These are phyloP conservation scores for Agelastica alni DNA, from an alignment of 2,888 invertebrate genomes.

Conservation along the genomic window DNA sequence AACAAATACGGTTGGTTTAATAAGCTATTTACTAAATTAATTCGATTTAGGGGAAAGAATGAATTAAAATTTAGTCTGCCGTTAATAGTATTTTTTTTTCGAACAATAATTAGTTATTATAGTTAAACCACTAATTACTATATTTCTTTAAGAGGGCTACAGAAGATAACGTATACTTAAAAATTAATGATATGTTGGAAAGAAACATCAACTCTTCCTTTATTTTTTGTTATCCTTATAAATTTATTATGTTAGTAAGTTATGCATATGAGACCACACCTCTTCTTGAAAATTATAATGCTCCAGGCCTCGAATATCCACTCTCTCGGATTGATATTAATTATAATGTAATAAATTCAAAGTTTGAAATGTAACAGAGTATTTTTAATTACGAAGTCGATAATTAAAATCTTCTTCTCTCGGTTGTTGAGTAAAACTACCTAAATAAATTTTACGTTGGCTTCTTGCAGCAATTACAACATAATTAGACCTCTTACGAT, in stretches of 20 bases:
- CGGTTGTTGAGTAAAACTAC: constrained; percentile 48
- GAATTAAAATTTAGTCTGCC: no score
- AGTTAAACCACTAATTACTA: constrained; percentile 35
- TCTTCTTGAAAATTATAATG: constrained; percentile 45
- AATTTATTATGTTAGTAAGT: constrained; percentile 40
- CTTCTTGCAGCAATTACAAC: constrained; percentile 44
- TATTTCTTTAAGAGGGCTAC: constrained; percentile 37
- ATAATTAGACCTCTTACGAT: constrained; percentile 44
- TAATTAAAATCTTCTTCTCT: constrained; percentile 48
- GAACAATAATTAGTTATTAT: constrained; percentile 28
- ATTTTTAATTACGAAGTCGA: constrained; percentile 48
- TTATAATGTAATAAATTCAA: constrained; percentile 47
- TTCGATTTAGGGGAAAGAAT: no score
- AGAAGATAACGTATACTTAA: constrained; percentile 41
- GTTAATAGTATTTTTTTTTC: no score
- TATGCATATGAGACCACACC: constrained; percentile 43
- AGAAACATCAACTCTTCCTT: no score
- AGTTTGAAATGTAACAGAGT: constrained; percentile 42
- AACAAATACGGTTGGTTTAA: no score
- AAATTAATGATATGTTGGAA: constrained; percentile 40
- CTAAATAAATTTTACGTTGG: constrained; percentile 49
- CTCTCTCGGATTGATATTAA: constrained; percentile 47
- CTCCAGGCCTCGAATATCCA: constrained; percentile 38
- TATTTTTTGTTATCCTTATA: constrained; percentile 35
- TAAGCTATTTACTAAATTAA: no score